Percentiles rank a stretch among this genome's conserved stretches.
phyloP scores from a whole-genome alignment of 2,888 invertebrate species.

The Microctonus brassicae region DNA sequence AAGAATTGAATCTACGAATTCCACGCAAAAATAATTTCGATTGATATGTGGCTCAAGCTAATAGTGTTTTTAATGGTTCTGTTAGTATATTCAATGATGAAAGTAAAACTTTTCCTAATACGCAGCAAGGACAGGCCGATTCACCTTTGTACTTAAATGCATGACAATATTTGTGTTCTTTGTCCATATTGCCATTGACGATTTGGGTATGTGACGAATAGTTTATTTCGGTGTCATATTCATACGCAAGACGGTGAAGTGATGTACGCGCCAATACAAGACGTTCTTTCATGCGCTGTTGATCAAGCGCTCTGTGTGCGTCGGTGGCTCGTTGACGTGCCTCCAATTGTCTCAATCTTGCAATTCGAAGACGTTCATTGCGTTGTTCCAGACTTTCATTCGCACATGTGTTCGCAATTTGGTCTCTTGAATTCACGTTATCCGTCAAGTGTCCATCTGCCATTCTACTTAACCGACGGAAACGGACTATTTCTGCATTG shows the following conservation, averaged over 20 bases:
- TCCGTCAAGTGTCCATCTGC: not conserved
- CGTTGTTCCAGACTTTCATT: too few relatives aligned
- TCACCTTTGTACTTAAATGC: slow-evolving; percentile 62
- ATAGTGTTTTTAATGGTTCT: slow-evolving; percentile 55
- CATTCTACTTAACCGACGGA: not conserved
- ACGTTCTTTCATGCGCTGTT: not conserved
- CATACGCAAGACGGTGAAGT: not conserved
- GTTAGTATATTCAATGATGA: slow-evolving; percentile 60
- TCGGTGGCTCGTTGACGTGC: slow-evolving; percentile 5
- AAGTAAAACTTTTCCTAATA: slow-evolving; percentile 64
- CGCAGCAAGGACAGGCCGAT: slow-evolving; percentile 65
- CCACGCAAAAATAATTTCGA: slow-evolving; percentile 41
- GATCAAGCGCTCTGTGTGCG: not conserved
- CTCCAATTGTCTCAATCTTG: not conserved
- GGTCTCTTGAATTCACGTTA: not conserved
- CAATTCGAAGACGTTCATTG: slow-evolving; percentile 1
- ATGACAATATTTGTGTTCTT: slow-evolving; percentile 12
- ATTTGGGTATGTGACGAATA: not conserved
- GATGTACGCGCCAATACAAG: slow-evolving; percentile 1
- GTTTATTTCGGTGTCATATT: not conserved
- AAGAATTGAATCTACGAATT: slow-evolving; percentile 42
- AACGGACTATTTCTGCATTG: not conserved
- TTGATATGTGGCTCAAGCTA: slow-evolving; percentile 20
- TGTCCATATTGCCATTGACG: slow-evolving; percentile 4
- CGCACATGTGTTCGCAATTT: not conserved